Conservation (phyloP, 2,888 invertebrate species). For the Corythucha ciliata region DNA sequence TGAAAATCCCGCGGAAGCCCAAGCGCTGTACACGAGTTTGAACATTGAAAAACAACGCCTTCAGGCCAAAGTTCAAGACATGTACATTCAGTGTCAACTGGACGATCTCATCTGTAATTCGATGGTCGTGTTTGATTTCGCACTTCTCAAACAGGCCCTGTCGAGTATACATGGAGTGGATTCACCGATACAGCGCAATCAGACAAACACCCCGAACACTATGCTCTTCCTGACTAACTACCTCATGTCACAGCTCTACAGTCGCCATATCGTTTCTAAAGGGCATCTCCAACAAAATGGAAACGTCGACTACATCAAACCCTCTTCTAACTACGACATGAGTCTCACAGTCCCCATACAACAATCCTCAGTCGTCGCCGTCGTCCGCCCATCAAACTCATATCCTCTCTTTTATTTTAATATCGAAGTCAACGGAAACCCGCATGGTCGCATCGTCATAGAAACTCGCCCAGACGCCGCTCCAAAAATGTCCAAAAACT, state of each 20-base stretch:
- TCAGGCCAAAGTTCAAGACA: constrained; percentile 55
- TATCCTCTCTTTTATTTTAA: constrained; percentile 64
- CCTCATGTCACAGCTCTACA: constrained; percentile 63
- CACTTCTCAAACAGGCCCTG: constrained; percentile 55
- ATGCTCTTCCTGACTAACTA: constrained; percentile 65
- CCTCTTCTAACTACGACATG: constrained; percentile 27
- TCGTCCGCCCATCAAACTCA: constrained; percentile 37
- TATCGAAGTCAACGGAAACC: constrained; percentile 61
- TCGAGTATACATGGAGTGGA: constrained; percentile 55
- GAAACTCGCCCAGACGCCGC: constrained; percentile 69
- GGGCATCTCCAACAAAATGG: constrained; percentile 45
- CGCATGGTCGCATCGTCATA: constrained; percentile 62
- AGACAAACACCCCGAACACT: constrained; percentile 48
- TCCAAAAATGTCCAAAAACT: constrained; percentile 73
- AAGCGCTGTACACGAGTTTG: constrained; percentile 51
- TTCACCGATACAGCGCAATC: constrained; percentile 40
- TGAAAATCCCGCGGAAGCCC: constrained; percentile 52
- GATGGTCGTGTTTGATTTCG: constrained; percentile 57
- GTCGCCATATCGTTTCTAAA: constrained; percentile 53
- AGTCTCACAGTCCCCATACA: constrained; percentile 33
- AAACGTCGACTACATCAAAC: constrained; percentile 40
- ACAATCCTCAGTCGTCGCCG: constrained; percentile 35
- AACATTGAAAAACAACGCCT: constrained; percentile 57
- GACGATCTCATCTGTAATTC: constrained; percentile 60
- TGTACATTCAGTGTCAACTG: constrained; percentile 60